Evolutionary conservation across 1,140 invertebrate species (phyloP).

Genomic region (Andricus grossulariae): DNA sequence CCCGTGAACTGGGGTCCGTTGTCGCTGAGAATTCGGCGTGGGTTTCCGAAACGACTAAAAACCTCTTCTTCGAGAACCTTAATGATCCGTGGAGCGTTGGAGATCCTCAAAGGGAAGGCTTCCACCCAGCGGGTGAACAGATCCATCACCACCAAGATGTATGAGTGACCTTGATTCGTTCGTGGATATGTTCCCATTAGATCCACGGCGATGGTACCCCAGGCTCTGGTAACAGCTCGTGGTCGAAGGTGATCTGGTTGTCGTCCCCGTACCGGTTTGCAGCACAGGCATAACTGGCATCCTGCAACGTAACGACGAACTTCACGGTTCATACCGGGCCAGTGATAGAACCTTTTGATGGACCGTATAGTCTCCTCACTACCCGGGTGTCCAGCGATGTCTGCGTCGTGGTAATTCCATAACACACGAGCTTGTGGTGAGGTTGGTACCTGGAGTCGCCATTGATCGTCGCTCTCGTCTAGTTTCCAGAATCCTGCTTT

Average conservation of each 20-base stretch:
- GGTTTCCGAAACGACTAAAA: conserved; percentile 46
- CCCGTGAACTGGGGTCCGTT: conserved; percentile 49
- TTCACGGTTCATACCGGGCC: background rate
- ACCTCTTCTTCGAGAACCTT: background rate
- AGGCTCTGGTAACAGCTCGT: background rate
- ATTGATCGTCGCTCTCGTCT: too few species aligned
- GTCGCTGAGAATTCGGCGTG: conserved; percentile 37
- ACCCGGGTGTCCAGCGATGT: too few species aligned
- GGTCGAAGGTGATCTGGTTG: too few species aligned
- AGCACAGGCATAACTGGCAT: background rate
- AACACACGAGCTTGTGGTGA: too few species aligned
- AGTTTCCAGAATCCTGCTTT: too few species aligned
- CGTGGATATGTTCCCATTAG: too few species aligned
- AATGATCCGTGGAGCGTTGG: background rate
- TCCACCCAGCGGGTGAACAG: too few species aligned
- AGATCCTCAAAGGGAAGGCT: background rate
- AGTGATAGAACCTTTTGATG: background rate
- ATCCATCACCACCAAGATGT: conserved; percentile 15
- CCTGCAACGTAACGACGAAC: too few species aligned
- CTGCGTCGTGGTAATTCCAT: too few species aligned
- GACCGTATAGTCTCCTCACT: too few species aligned
- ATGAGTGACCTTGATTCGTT: background rate
- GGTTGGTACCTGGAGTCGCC: too few species aligned
- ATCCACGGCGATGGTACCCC: background rate
- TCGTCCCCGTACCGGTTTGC: too few species aligned